phyloP scores from a whole-genome alignment of 2,888 invertebrate genomes.

The Theretra japonica region DNA sequence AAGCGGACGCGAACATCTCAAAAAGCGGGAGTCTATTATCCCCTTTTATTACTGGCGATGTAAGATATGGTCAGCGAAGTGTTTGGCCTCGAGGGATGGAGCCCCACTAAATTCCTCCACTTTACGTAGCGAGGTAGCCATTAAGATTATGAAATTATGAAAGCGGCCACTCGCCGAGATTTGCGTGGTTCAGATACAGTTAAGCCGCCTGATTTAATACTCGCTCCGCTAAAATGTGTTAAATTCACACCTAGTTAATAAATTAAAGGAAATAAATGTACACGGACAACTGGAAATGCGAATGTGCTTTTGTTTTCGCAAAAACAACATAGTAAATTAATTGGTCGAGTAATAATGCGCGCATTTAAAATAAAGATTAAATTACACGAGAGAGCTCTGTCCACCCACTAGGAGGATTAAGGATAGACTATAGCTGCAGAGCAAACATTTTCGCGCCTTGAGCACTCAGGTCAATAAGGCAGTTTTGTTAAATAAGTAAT shows the following conservation, averaged over 20 bases:
- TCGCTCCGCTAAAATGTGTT: conserved; percentile 41
- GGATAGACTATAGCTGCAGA: neutral
- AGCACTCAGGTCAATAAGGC: conserved; percentile 21
- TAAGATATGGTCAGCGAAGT: conserved; percentile 75
- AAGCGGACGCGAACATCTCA: conserved; percentile 52
- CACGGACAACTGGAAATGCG: neutral
- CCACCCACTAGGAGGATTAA: conserved; percentile 6
- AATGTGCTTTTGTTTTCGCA: conserved; percentile 3
- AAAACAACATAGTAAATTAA: conserved; percentile 1
- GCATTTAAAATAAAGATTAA: neutral
- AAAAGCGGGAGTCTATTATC: conserved; percentile 60
- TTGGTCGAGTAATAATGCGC: neutral
- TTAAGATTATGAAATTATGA: conserved; percentile 83
- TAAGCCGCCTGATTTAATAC: conserved; percentile 60
- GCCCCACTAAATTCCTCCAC: conserved; percentile 73
- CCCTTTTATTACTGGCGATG: conserved; percentile 62
- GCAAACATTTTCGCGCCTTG: neutral
- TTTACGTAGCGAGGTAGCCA: conserved; percentile 72
- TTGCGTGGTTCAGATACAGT: conserved; percentile 61
- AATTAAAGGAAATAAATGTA: conserved; percentile 19
- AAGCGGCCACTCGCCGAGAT: conserved; percentile 70
- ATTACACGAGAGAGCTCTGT: neutral
- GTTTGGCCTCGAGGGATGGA: conserved; percentile 63
- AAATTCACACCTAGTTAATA: conserved; percentile 33
- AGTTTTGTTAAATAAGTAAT: conserved; percentile 25